Percentiles rank a stretch among this genome's conserved stretches.
Conservation (phyloP, 1,140 invertebrate genomes). For the Pinna nobilis region DNA sequence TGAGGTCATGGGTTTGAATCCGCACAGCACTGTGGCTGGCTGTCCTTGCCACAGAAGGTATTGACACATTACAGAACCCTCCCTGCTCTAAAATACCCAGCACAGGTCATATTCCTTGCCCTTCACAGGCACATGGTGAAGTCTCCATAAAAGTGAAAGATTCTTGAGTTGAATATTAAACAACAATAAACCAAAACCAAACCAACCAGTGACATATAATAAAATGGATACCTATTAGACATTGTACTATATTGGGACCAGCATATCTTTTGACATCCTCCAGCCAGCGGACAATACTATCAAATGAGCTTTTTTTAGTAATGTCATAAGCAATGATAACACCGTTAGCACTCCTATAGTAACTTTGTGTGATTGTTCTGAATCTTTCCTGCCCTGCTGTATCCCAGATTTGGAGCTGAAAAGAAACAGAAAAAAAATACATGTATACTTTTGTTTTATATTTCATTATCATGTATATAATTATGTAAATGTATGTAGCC, state of each 20-base stretch:
- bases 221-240: conserved; percentile 90
- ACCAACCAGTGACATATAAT: background rate
- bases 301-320: conserved; percentile 91
- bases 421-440: conserved; percentile 34
- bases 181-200: too few relatives aligned
- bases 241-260: conserved; percentile 90
- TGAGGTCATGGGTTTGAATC: too few relatives aligned
- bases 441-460: background rate
- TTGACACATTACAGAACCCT: too few relatives aligned
- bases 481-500: background rate
- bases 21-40: too few relatives aligned
- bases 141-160: too few relatives aligned
- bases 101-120: too few relatives aligned
- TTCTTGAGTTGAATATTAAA: background rate
- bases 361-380: conserved; percentile 91
- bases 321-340: conserved; percentile 91
- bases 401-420: conserved; percentile 95
- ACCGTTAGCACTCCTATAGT: conserved; percentile 80
- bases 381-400: conserved; percentile 98
- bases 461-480: background rate
- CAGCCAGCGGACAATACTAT: conserved; percentile 93
- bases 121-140: too few relatives aligned
- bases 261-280: conserved; percentile 95
- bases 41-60: too few relatives aligned
- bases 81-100: too few relatives aligned